Evolutionary conservation across 2,797 vertebrate genomes (phyloP), one percentile per base, ranked within the genome.

Genomic region (Argentina silus): DNA sequence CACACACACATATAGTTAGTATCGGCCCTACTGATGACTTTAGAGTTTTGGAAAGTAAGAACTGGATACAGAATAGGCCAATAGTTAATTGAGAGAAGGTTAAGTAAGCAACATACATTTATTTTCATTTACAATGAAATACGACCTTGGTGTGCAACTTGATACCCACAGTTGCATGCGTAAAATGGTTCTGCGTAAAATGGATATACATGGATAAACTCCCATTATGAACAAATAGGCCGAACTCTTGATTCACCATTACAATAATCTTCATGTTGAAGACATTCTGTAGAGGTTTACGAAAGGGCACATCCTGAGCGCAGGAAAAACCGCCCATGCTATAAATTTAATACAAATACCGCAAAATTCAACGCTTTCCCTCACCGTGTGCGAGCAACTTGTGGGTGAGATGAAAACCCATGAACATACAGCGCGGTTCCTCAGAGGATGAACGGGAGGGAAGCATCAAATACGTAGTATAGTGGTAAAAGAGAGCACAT

Each of bases 381-480:
- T 21, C 9, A 11, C 63, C 69, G 66, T 79, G 76, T 82, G 80
- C 55, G 42, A 53, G 81, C 72, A 73, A 74, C 72, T 72, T 76
- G 70, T 68, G 59, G 48, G 60, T 17, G 62, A 60, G 63, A 53
- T 76, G 63, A 50, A 57, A 73, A 7, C 23, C 1, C 27, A 51
- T 9, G 7, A 4, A 21, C 12, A 19, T 44, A 42, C 36, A 14
- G 6, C 2, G 6, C 2, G 48, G 19, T 7, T 45, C 10, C 23
- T 62, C 59, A 7, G 19, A 19, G 36, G 36, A 57, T 56, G 36
- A 15, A 51, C 48, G 14, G 4, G 36, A 68, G 15, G 57, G 19
- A 59, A 19, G 60, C 60, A 63, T 63, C 21, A 60, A 36, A 63
- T 8, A 59, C 56, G 50, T 7, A 10, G 50, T 7, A 10, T 51